Conservation (phyloP, 2,888 invertebrate genomes). For the Frankliniella fusca region DNA sequence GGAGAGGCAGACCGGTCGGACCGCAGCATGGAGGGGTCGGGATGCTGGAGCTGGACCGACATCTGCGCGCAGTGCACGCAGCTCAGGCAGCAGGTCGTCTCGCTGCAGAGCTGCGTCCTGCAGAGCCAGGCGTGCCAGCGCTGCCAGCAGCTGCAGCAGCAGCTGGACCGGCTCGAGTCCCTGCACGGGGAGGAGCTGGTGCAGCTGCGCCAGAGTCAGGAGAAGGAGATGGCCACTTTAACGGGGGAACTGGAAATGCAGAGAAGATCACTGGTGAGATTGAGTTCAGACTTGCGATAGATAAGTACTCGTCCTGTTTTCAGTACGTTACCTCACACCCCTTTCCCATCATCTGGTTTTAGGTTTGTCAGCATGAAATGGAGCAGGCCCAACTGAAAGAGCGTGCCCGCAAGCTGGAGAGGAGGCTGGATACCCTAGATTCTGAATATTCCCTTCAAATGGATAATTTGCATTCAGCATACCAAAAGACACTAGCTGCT, state of each 20-base stretch:
- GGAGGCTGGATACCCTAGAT: slow-evolving; percentile 67
- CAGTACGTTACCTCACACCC: neutral
- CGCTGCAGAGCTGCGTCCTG: slow-evolving; percentile 44
- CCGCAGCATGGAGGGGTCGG: slow-evolving; percentile 5
- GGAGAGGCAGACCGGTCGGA: neutral
- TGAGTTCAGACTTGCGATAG: neutral
- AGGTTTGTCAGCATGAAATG: slow-evolving; percentile 50
- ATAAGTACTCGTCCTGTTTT: neutral
- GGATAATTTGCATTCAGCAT: slow-evolving; percentile 71
- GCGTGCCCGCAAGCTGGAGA: slow-evolving; percentile 66
- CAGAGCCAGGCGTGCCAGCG: slow-evolving; percentile 48
- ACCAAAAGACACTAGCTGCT: slow-evolving; percentile 60
- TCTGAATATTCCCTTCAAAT: slow-evolving; percentile 80
- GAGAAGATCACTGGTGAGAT: slow-evolving; percentile 40
- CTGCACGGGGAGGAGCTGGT: slow-evolving; percentile 43
- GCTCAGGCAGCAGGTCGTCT: slow-evolving; percentile 54
- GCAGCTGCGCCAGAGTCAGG: slow-evolving; percentile 46
- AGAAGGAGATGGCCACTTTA: slow-evolving; percentile 40
- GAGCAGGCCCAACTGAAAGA: slow-evolving; percentile 56
- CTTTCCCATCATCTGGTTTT: slow-evolving; percentile 30
- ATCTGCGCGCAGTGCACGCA: slow-evolving; percentile 56
- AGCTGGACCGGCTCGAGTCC: slow-evolving; percentile 48
- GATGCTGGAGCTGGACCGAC: slow-evolving; percentile 7
- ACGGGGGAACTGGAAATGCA: slow-evolving; percentile 41
- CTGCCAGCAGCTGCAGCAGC: slow-evolving; percentile 51